Evolutionary conservation across 2,113 vertebrate species (phyloP).

Genomic region (Thermophis baileyi): DNA sequence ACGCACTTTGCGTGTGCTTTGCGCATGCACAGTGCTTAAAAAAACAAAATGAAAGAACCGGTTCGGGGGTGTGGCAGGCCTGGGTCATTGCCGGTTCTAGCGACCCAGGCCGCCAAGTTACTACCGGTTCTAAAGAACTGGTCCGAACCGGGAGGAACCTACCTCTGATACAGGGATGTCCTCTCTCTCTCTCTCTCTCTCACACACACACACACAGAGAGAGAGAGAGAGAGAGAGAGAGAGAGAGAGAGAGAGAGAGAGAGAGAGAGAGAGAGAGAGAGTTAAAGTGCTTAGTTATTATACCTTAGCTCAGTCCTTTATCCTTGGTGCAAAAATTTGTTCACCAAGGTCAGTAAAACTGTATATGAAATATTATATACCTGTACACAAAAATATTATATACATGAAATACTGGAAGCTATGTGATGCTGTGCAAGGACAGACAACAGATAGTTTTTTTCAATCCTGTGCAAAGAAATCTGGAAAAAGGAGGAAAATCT

Average conservation of each 20-base stretch:
- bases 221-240: too few relatives aligned
- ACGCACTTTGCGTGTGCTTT: too few relatives aligned
- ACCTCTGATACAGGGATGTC: too few relatives aligned
- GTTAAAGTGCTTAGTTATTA: background rate
- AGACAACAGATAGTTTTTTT: background rate
- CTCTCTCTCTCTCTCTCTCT: background rate
- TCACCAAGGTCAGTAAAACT: background rate
- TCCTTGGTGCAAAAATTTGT: background rate
- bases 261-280: background rate
- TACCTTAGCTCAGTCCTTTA: background rate
- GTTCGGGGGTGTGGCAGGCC: too few relatives aligned
- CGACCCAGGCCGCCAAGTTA: too few relatives aligned
- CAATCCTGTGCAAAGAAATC: background rate
- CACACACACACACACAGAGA: too few relatives aligned
- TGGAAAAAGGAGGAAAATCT: background rate
- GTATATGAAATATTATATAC: background rate
- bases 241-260: background rate
- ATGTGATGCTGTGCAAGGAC: background rate
- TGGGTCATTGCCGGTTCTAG: too few relatives aligned
- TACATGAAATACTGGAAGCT: background rate
- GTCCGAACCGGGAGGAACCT: too few relatives aligned
- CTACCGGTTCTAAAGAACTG: too few relatives aligned
- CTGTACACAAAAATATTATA: background rate
- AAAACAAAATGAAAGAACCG: too few relatives aligned
- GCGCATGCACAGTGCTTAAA: too few relatives aligned